Evolutionary conservation across 1,140 invertebrate genomes (phyloP), one percentile per base, ranked within the genome.

Genomic region (Prorops nasuta): DNA sequence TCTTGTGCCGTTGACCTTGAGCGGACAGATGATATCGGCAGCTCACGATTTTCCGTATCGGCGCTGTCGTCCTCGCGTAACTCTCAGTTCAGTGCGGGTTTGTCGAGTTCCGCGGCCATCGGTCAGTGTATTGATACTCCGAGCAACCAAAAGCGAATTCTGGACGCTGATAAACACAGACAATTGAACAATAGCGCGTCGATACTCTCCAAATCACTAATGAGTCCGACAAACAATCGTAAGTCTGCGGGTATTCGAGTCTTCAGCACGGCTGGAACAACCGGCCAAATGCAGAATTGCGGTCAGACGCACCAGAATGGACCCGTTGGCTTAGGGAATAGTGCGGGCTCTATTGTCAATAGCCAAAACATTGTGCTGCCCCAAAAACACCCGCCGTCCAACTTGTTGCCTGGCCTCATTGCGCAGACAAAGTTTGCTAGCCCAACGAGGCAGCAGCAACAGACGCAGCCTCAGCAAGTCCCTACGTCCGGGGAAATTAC

Each of bases 401-500:
- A 68, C 66, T 54, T 75, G 63, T 54, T 76, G 56, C 71, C 72
- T 36, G 71, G 71, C 40, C 58, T 74, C 36, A 71, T 74, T 35
- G 56, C 68, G 32, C 72, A 73, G 49, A 76, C 59, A 49, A 78
- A 78, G 63, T 64, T 77, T 44, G 70, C 69, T 14, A 75, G 52
- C 55, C 56, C 74, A 24, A 63, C 72, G 37, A 73, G 74, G 60
- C 74, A 74, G 44, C 69, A 69, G 37, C 67, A 71, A 35, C 66
- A 64, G 37, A 54, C 56, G 35, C 69, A 69, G 53, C 58, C 52
- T 49, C 69, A 72, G 50, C 72, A 74, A 63, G 71, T 77, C 62
- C 65, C 74, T 64, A 67, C 72, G 63, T 71, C 76, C 54, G 74
- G 74, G 69, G 76, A 78, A 73, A 78, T 76, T 77, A 75, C 73